phyloP scores from a whole-genome alignment of 2,888 invertebrate genomes.

The Amblyjoppa fuscipennis region DNA sequence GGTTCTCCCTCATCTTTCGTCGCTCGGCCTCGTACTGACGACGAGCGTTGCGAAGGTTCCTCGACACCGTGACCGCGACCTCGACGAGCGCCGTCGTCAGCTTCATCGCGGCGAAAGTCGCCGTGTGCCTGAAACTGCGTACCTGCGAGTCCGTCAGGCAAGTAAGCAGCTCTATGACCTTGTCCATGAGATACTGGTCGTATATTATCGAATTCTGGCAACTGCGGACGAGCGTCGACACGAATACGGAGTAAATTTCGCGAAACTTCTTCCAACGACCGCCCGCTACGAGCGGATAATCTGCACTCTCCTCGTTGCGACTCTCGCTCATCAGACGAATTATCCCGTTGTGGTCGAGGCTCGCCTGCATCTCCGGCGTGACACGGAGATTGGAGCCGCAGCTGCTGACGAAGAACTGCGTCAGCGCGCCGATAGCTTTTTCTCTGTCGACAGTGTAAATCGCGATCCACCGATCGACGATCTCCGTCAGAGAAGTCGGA shows the following conservation, averaged over 20 bases:
- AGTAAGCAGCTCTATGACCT: constrained; percentile 97
- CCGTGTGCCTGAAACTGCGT: constrained; percentile 95
- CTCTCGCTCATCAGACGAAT: constrained; percentile 99
- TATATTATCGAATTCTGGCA: constrained; percentile 99
- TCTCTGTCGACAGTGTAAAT: constrained; percentile 97
- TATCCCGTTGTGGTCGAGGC: constrained; percentile 98
- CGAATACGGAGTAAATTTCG: constrained; percentile 98
- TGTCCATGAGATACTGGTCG: constrained; percentile 99
- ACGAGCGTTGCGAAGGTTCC: constrained; percentile 98
- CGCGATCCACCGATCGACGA: constrained; percentile 99
- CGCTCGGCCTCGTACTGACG: constrained; percentile 99
- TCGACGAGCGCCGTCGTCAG: constrained; percentile 99
- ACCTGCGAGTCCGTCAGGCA: constrained; percentile 99
- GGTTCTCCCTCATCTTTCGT: constrained; percentile 95
- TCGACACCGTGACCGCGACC: constrained; percentile 97
- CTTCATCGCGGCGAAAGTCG: constrained; percentile 99
- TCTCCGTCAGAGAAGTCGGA: constrained; percentile 93
- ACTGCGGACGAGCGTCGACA: constrained; percentile 97
- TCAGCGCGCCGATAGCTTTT: constrained; percentile 95
- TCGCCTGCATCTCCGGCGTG: constrained; percentile 95
- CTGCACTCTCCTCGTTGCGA: constrained; percentile 99
- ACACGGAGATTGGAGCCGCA: constrained; percentile 98
- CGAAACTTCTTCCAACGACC: constrained; percentile 99
- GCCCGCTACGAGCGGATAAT: constrained; percentile 99
- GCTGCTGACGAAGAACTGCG: constrained; percentile 99